Conservation (phyloP, 2,797 vertebrate genomes). For the Enteromius thamalakanensis region DNA sequence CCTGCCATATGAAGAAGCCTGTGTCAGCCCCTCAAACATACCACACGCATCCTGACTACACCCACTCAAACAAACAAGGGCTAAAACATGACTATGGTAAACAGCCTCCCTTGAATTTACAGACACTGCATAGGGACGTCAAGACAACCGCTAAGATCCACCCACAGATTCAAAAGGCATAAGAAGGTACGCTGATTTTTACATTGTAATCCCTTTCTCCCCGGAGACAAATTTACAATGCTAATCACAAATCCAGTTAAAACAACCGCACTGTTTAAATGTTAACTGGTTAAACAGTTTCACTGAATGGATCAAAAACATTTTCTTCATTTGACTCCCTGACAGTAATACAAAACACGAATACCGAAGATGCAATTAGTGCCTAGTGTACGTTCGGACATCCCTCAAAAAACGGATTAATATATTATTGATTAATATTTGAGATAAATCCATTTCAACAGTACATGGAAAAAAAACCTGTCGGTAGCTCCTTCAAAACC, state of each 20-base stretch:
- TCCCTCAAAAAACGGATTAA: conserved; percentile 6
- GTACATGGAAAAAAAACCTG: background rate
- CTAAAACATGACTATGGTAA: conserved; percentile 49
- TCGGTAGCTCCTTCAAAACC: conserved; percentile 29
- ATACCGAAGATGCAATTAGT: background rate
- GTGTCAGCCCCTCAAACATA: conserved; percentile 47
- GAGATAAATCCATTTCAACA: conserved; percentile 19
- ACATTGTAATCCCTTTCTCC: conserved; percentile 38
- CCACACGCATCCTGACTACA: conserved; percentile 38
- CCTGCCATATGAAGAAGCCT: conserved; percentile 46
- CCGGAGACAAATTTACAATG: conserved; percentile 32
- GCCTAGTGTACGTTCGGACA: background rate
- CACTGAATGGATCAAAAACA: conserved; percentile 13
- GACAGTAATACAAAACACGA: conserved; percentile 6
- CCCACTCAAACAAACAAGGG: conserved; percentile 43
- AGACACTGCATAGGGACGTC: conserved; percentile 24
- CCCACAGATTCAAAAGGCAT: conserved; percentile 20
- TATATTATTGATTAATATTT: conserved; percentile 28
- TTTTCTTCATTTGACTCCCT: background rate
- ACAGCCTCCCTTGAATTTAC: conserved; percentile 39
- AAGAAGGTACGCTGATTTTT: conserved; percentile 8
- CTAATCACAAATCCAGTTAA: conserved; percentile 31
- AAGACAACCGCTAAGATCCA: conserved; percentile 33
- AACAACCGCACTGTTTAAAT: conserved; percentile 33
- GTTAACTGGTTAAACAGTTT: conserved; percentile 47